Evolutionary conservation across 2,113 vertebrate species (phyloP), one percentile per base, ranked within the genome.

Genomic region (Junco hyemalis): DNA sequence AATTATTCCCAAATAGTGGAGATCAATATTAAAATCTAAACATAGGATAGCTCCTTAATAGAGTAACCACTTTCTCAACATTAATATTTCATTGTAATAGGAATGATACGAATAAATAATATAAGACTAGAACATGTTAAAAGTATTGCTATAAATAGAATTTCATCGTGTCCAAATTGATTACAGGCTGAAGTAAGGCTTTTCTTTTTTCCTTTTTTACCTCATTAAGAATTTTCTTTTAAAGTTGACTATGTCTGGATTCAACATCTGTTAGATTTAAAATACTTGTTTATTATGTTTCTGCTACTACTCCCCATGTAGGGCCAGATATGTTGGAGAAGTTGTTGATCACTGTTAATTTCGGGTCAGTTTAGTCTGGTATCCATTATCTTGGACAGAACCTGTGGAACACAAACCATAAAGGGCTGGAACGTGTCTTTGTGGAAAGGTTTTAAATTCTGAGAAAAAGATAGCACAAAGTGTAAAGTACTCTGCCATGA

Each of bases 51-150:
- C 57, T 96, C 61, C 81, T 97, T 96, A 95, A 96, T 89, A 97
- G 83, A 92, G 76, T 84, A 97, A 85, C 95, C 77, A 78, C 97
- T 97, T 97, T 96, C 84, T 97, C 93, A 83, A 2, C 92, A 96
- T 98, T 97, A 98, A 98, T 98, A 98, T 97, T 98, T 98, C 90
- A 98, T 97, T 95, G 95, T 86, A 94, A 90, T 81, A 96, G 83
- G 90, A 97, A 97, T 97, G 97, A 94, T 95, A 88, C 74, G 2
- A 95, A 97, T 97, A 97, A 97, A 96, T 97, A 96, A 96, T 97
- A 95, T 91, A 95, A 97, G 95, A 96, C 95, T 91, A 50, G 86
- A 68, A 96, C 71, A 95, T 83, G 93, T 96, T 97, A 95, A 87
- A 97, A 96, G 85, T 98, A 81, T 95, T 96, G 92, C 91, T 97